A percentile compares a stretch with the other conserved stretches of the same genome.
Evolutionary conservation across 2,113 vertebrate species (phyloP).

Genomic region (Osmerus mordax): DNA sequence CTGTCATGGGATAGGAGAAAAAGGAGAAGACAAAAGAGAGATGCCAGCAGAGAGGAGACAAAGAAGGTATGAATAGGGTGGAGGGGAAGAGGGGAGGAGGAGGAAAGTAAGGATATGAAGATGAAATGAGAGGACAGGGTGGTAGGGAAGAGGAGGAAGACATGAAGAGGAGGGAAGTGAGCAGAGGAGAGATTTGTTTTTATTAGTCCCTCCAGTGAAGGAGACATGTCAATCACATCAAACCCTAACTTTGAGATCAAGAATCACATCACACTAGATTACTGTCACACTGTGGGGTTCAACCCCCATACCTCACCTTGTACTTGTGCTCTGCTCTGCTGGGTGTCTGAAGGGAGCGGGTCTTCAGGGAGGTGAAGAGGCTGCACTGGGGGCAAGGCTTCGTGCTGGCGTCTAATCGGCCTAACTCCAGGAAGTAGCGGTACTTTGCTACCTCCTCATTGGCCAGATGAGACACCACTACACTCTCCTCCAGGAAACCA

Average conservation of each 20-base stretch:
- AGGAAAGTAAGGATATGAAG: too few relatives aligned
- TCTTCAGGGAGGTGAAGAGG: slow-evolving; percentile 90
- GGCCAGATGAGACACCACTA: slow-evolving; percentile 82
- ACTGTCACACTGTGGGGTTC: too few relatives aligned
- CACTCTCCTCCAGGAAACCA: slow-evolving; percentile 87
- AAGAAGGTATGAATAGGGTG: not conserved
- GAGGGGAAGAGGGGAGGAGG: too few relatives aligned
- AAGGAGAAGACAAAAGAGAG: not conserved
- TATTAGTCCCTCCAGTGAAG: too few relatives aligned
- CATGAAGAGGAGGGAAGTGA: too few relatives aligned
- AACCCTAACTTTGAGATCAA: too few relatives aligned
- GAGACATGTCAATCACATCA: too few relatives aligned
- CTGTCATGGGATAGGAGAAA: slow-evolving; percentile 56
- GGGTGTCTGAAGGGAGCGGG: slow-evolving; percentile 76
- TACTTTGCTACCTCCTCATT: slow-evolving; percentile 89
- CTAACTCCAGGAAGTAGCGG: slow-evolving; percentile 93
- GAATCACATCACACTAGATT: too few relatives aligned
- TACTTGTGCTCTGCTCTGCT: slow-evolving; percentile 89
- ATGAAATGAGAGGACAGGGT: too few relatives aligned
- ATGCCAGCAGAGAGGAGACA: not conserved
- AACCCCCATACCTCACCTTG: slow-evolving; percentile 77
- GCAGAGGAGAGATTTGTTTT: too few relatives aligned
- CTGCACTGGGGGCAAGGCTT: slow-evolving; percentile 97
- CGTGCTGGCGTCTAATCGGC: slow-evolving; percentile 90
- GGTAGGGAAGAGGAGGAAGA: too few relatives aligned